Conservation (phyloP, 64 coral and sea anemone species). For the Dendronephthya gigantea region DNA sequence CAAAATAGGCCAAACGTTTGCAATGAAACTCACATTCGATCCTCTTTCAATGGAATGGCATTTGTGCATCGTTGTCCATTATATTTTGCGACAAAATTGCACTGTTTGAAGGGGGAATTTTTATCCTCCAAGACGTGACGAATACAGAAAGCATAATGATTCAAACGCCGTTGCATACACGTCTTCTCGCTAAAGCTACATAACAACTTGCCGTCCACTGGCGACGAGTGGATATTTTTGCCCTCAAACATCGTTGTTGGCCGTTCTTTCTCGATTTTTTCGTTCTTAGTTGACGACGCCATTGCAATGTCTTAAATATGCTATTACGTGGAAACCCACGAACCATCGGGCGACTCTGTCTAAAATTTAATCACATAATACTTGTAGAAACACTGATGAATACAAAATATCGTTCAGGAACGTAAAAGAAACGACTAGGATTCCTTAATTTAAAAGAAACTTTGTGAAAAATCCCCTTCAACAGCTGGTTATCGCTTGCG, state of each 20-base stretch:
- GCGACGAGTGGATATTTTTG: conserved; percentile 99
- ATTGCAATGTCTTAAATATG: conserved; percentile 32
- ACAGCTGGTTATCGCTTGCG: neutral
- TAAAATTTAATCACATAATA: conserved; percentile 10
- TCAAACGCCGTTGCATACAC: conserved; percentile 96
- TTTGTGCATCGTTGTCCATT: conserved; percentile 99
- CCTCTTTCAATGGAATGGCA: conserved; percentile 87
- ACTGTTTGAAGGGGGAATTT: conserved; percentile 99
- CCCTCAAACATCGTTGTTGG: conserved; percentile 85
- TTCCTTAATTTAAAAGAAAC: neutral
- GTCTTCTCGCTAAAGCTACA: conserved; percentile 99
- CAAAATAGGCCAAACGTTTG: conserved; percentile 11
- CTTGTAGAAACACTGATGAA: neutral
- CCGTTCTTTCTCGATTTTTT: conserved; percentile 47
- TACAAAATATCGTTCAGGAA: neutral
- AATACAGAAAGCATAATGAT: conserved; percentile 99
- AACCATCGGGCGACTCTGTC: conserved; percentile 1
- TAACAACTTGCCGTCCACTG: conserved; percentile 89
- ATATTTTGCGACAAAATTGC: conserved; percentile 99
- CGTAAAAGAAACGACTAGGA: neutral
- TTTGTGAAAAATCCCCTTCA: neutral
- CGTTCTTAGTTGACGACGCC: conserved; percentile 62
- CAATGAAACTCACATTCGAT: conserved; percentile 83
- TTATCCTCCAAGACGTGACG: conserved; percentile 99
- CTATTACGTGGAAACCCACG: conserved; percentile 1